Base-by-base conservation (phyloP, 2,113 vertebrate species). In the rabbit (Oryctolagus cuniculus) region DNA sequence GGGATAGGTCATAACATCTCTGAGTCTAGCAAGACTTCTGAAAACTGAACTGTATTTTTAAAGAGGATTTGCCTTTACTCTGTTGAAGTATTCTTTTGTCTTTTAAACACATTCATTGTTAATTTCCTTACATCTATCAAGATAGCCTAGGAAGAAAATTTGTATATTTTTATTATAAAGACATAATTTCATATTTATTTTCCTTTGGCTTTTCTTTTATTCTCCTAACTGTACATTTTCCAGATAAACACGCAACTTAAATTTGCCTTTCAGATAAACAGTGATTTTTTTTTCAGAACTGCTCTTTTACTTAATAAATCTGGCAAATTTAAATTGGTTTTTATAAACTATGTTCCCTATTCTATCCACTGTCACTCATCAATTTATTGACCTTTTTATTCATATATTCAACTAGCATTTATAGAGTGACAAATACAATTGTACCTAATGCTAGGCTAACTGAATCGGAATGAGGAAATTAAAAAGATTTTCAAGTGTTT, bases 1-100 rank as follows among this genome's bases (percentile, higher is more conserved):
- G 21, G 53, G n/a, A 16, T 38, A 80, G 51, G 3, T 73, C 93
- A 93, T 49, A 94, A 94, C 55, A 86, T 78, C 53, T 80, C 83
- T 10, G 55, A 91, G 25, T 80, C 36, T 53, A 89, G 61, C 64
- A 86, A 72, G 64, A 81, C 63, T 74, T 89, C 79, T 67, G 66
- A 89, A 95, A 95, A 36, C 17, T 29, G 88, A 83, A 17, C 69
- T 93, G 21, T 61, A 49, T 67, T 96, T 93, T 85, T 74, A 58
- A 95, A 97, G 89, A 75, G 61, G 15, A 17, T 94, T 94, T 95
- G 22, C 27, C 53, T 87, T 95, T 89, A 63, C 72, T 7, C 19
- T 31, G 85, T 93, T 49, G 49, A 73, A 89, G 44, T 73, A 90
- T 74, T 67, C 2, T 55, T 95, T 93, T 92, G 16, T 74, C 82